Conservation (phyloP, 2,888 invertebrate species). For the Automeris io region DNA sequence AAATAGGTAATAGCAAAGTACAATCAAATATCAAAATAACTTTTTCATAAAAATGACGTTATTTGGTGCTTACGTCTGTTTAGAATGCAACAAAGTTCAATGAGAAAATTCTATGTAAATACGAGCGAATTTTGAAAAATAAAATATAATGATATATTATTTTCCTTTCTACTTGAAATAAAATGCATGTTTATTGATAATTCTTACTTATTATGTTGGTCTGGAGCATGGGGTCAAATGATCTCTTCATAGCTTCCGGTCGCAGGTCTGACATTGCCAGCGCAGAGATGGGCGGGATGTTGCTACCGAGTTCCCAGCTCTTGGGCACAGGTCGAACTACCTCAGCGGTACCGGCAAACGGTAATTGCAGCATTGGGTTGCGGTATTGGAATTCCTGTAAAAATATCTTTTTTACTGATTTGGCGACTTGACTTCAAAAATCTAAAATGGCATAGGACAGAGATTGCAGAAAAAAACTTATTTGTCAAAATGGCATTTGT, state of each 20-base stretch:
- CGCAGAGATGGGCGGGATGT: conserved; percentile 43
- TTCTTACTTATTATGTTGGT: conserved; percentile 58
- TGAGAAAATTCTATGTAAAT: too few relatives aligned
- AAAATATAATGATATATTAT: not conserved
- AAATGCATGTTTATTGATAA: not conserved
- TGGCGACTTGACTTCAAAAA: too few relatives aligned
- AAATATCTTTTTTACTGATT: not conserved
- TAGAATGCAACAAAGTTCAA: too few relatives aligned
- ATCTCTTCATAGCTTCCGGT: conserved; percentile 58
- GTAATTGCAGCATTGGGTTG: conserved; percentile 49
- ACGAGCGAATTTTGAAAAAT: not conserved
- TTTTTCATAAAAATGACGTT: too few relatives aligned
- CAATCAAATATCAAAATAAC: too few relatives aligned
- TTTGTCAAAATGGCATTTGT: too few relatives aligned
- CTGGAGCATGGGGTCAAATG: conserved; percentile 64
- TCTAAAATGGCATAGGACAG: too few relatives aligned
- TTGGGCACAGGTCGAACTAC: conserved; percentile 58
- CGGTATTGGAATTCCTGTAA: conserved; percentile 61
- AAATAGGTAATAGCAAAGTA: too few relatives aligned
- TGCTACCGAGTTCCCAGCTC: conserved; percentile 66
- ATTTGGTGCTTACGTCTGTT: too few relatives aligned
- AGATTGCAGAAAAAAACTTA: too few relatives aligned
- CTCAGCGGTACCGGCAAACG: conserved; percentile 59
- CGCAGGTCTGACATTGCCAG: conserved; percentile 53
- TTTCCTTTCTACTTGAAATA: too few relatives aligned